phyloP scores from a whole-genome alignment of 2,797 vertebrate species.

The Microctenopoma stevenorrisi region DNA sequence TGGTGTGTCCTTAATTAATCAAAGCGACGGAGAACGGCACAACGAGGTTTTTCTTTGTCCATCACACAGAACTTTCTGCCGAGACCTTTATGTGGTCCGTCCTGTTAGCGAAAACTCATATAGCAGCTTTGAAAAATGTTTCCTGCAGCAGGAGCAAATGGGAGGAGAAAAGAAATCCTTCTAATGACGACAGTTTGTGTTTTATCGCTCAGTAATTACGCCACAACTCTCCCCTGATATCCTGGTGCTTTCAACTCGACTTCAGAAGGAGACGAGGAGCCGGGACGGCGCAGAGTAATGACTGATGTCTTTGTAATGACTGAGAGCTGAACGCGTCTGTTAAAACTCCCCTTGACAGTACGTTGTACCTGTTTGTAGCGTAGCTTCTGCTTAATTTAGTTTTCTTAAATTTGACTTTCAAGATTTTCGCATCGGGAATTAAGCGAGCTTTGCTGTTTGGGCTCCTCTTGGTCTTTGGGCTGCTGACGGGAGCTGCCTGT shows the following conservation, averaged over 20 bases:
- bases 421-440: not conserved
- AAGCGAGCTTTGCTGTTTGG: not conserved
- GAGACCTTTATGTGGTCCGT: not conserved
- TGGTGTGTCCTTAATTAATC: too few relatives aligned
- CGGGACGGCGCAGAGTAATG: slow-evolving; percentile 2
- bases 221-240: slow-evolving; percentile 33
- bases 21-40: too few relatives aligned
- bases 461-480: too few relatives aligned
- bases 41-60: not conserved
- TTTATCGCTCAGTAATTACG: slow-evolving; percentile 51
- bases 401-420: not conserved
- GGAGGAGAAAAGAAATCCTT: slow-evolving; percentile 20
- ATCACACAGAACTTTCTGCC: not conserved
- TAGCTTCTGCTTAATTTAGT: not conserved
- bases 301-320: too few relatives aligned
- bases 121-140: slow-evolving; percentile 31
- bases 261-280: slow-evolving; percentile 28
- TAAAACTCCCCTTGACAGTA: not conserved
- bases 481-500: not conserved
- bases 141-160: slow-evolving; percentile 23
- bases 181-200: slow-evolving; percentile 38
- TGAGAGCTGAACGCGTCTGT: slow-evolving; percentile 13
- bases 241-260: slow-evolving; percentile 34
- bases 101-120: slow-evolving; percentile 19
- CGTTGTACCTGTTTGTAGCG: not conserved